Evolutionary conservation across 1,140 invertebrate species (phyloP).

Genomic region (Uloborus diversus): DNA sequence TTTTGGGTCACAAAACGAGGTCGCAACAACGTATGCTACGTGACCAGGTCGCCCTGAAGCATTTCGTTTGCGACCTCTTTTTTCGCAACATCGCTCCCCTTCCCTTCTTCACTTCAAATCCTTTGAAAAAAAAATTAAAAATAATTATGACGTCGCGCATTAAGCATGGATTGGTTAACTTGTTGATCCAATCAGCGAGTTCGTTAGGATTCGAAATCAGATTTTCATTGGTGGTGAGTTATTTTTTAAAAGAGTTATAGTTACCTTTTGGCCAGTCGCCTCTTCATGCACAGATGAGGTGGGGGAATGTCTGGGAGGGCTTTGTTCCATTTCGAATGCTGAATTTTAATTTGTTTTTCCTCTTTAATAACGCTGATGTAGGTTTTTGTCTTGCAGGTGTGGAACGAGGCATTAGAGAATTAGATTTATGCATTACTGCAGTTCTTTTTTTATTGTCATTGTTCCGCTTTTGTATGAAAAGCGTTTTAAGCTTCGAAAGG

Average conservation of each 20-base stretch:
- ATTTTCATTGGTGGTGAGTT: conserved; percentile 2
- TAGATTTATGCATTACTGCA: not conserved
- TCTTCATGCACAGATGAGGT: conserved; percentile 1
- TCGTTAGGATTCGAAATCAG: not conserved
- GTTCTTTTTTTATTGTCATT: not conserved
- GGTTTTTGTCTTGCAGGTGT: not conserved
- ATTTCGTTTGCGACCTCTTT: not conserved
- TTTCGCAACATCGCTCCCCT: conserved; percentile 25
- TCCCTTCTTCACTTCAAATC: conserved; percentile 17
- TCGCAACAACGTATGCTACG: not conserved
- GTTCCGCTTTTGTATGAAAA: not conserved
- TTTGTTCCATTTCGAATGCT: conserved; percentile 23
- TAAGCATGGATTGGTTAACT: not conserved
- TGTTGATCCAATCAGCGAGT: not conserved
- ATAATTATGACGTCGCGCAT: not conserved
- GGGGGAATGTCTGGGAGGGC: not conserved
- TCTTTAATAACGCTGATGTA: not conserved
- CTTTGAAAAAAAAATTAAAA: conserved; percentile 22
- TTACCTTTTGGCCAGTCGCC: conserved; percentile 16
- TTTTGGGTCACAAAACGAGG: conserved; percentile 39
- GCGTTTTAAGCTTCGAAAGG: not conserved
- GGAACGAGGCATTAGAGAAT: not conserved
- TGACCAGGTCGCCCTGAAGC: conserved; percentile 14
- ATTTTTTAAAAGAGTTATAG: conserved; percentile 4
- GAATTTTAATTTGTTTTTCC: not conserved